phyloP scores from a whole-genome alignment of 2,888 invertebrate genomes.

The Hypomecis atomaria region DNA sequence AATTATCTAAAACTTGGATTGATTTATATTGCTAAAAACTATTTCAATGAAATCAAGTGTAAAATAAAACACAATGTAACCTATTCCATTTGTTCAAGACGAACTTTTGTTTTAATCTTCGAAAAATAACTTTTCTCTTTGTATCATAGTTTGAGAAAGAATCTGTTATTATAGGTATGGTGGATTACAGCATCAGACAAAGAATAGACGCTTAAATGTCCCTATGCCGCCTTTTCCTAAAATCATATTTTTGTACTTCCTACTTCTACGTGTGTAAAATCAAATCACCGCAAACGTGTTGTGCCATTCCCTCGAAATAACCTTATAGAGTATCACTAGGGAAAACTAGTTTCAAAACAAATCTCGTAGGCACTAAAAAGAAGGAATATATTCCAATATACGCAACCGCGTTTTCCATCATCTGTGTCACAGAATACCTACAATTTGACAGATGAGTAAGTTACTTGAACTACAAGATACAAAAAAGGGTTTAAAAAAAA shows the following conservation, averaged over 20 bases:
- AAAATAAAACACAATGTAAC: no score
- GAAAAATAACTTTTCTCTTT: no score
- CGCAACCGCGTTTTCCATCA: conserved; percentile 25
- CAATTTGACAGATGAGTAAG: not conserved
- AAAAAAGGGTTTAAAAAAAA: no score
- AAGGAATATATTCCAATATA: conserved; percentile 30
- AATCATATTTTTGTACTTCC: not conserved
- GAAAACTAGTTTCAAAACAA: conserved; percentile 28
- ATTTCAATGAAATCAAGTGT: no score
- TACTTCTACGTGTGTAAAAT: conserved; percentile 1
- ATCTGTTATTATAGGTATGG: no score
- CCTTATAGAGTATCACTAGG: conserved; percentile 17
- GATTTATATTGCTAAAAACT: no score
- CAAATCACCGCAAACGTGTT: conserved; percentile 10
- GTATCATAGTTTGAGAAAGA: no score
- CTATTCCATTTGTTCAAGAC: no score
- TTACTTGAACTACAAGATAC: not conserved
- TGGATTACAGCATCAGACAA: no score
- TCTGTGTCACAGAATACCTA: not conserved
- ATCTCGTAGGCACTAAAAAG: conserved; percentile 31
- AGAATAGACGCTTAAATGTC: no score
- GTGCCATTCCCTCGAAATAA: conserved; percentile 1
- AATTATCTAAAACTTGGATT: no score
- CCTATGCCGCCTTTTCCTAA: not conserved
- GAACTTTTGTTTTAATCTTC: no score